phyloP scores from a whole-genome alignment of 1,140 invertebrate species.

The Nomia melanderi region DNA sequence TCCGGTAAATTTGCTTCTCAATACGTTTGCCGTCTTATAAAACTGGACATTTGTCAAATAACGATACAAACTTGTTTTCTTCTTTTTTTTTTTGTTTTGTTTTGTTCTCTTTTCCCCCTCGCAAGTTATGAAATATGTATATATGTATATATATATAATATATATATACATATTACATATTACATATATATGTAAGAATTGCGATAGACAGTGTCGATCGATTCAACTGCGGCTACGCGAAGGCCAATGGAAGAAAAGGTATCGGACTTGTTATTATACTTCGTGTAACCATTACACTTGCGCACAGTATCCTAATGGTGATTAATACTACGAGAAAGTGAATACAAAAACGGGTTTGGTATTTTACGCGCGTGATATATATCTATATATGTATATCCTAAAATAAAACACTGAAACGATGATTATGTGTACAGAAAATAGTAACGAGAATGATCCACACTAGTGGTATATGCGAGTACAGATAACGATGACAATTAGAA shows the following conservation, averaged over 20 bases:
- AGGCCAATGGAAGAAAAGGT: slow-evolving; percentile 41
- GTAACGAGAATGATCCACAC: not conserved
- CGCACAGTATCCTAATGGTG: slow-evolving; percentile 18
- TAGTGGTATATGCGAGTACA: not conserved
- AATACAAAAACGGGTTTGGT: slow-evolving; percentile 15
- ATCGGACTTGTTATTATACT: slow-evolving; percentile 6
- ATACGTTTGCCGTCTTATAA: slow-evolving; percentile 11
- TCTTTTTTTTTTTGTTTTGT: slow-evolving; percentile 12
- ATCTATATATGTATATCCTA: too few relatives aligned
- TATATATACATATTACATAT: too few relatives aligned
- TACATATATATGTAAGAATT: slow-evolving; percentile 23
- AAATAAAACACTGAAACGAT: slow-evolving; percentile 1
- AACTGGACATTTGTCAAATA: slow-evolving; percentile 35
- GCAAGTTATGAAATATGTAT: slow-evolving; percentile 41
- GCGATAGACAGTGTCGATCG: slow-evolving; percentile 34
- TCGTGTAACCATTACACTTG: slow-evolving; percentile 5
- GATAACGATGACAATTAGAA: slow-evolving; percentile 16
- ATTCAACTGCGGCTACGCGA: slow-evolving; percentile 34
- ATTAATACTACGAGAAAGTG: slow-evolving; percentile 28
- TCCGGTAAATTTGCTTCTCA: not conserved
- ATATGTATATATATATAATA: too few relatives aligned
- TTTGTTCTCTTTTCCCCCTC: not conserved
- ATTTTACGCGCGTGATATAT: not conserved
- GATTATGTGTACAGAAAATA: not conserved
- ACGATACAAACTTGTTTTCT: slow-evolving; percentile 39